Conservation (phyloP, 1,140 invertebrate species). For the Cheumatopsyche charites region DNA sequence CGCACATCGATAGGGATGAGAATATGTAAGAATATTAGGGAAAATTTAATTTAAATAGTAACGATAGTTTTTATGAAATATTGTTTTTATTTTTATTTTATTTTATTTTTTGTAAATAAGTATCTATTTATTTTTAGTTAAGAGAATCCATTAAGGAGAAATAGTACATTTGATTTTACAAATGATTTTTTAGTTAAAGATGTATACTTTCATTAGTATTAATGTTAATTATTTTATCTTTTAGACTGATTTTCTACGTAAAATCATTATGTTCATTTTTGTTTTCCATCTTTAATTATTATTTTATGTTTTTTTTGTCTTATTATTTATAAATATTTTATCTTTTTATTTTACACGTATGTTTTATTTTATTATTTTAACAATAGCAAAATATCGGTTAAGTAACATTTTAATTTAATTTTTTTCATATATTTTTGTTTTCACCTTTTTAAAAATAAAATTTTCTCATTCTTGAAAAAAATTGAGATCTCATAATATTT, state of each 20-base stretch:
- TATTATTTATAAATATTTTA: conserved; percentile 18
- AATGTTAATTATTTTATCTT: conserved; percentile 19
- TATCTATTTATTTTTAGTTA: conserved; percentile 25
- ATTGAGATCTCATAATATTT: conserved; percentile 31
- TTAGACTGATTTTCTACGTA: conserved; percentile 5
- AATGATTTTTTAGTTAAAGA: conserved; percentile 34
- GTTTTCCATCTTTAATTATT: neutral
- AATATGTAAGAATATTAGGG: too few relatives aligned
- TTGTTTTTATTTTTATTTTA: conserved; percentile 26
- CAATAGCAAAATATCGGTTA: conserved; percentile 6
- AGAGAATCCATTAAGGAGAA: conserved; percentile 16
- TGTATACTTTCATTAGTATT: conserved; percentile 7
- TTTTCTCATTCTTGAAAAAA: conserved; percentile 19
- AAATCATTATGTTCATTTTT: neutral
- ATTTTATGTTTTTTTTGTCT: conserved; percentile 26
- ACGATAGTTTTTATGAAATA: too few relatives aligned
- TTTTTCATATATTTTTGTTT: conserved; percentile 4
- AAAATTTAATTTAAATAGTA: neutral
- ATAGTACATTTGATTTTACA: conserved; percentile 44
- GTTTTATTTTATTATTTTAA: conserved; percentile 15
- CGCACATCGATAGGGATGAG: too few relatives aligned
- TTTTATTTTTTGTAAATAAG: conserved; percentile 24
- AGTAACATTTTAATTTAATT: conserved; percentile 17
- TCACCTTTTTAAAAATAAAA: conserved; percentile 2
- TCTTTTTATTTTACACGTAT: conserved; percentile 9